Evolutionary conservation across 2,888 invertebrate species (phyloP).

Genomic region (Eulithis prunata): DNA sequence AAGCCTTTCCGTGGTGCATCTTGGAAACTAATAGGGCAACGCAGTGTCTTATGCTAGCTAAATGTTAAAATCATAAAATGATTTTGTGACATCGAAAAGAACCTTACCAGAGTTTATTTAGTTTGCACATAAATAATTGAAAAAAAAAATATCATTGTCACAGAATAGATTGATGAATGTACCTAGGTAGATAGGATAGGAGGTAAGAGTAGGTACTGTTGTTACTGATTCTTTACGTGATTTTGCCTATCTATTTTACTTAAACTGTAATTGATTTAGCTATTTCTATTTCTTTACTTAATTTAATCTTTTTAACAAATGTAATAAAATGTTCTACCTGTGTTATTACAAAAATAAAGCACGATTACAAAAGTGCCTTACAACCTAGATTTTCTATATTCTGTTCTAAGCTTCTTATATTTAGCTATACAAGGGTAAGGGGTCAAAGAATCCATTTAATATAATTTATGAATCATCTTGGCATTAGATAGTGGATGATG

Average conservation of each 20-base stretch:
- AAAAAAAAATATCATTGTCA: too few species aligned
- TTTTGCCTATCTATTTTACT: slow-evolving; percentile 50
- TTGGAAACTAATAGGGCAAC: too few species aligned
- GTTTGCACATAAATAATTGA: too few species aligned
- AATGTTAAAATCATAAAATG: too few species aligned
- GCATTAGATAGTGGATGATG: slow-evolving; percentile 65
- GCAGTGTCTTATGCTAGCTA: too few species aligned
- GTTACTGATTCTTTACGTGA: not conserved
- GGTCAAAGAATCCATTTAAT: slow-evolving; percentile 41
- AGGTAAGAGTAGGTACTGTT: not conserved
- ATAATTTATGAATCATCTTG: slow-evolving; percentile 71
- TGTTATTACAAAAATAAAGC: slow-evolving; percentile 50
- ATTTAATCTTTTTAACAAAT: slow-evolving; percentile 30
- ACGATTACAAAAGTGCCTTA: slow-evolving; percentile 49
- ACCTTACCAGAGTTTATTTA: too few species aligned
- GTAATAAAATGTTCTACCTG: slow-evolving; percentile 39
- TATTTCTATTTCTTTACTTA: slow-evolving; percentile 36
- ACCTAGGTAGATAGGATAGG: not conserved
- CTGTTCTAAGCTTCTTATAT: slow-evolving; percentile 45
- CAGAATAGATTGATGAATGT: not conserved
- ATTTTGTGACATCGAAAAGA: too few species aligned
- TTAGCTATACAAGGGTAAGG: slow-evolving; percentile 61
- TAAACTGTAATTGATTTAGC: slow-evolving; percentile 38
- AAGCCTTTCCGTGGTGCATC: too few species aligned
- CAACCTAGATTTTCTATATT: slow-evolving; percentile 45